Evolutionary conservation across 2,797 vertebrate genomes (phyloP).

Genomic region (Pyrocephalus nanus): DNA sequence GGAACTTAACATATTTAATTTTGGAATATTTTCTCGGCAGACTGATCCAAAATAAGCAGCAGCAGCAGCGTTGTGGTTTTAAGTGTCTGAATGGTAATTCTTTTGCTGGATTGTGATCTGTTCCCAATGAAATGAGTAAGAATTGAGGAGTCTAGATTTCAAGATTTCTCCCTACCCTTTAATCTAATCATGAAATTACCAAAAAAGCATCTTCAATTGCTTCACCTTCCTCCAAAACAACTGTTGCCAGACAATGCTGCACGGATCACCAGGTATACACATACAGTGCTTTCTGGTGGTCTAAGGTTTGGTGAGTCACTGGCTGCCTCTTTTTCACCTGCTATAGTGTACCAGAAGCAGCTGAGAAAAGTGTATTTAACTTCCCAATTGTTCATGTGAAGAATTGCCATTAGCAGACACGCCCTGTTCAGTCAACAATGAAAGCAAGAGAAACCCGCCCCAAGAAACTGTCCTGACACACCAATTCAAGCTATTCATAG

Average conservation of each 20-base stretch:
- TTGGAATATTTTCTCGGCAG: neutral
- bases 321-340: neutral
- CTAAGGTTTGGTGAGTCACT: neutral
- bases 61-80: neutral
- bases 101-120: neutral
- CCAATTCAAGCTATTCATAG: neutral
- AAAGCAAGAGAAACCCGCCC: neutral
- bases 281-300: neutral
- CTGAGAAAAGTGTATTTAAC: neutral
- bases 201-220: neutral
- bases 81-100: neutral
- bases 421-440: neutral
- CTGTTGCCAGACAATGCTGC: neutral
- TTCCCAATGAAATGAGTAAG: neutral
- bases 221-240: neutral
- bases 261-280: neutral
- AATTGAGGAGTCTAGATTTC: neutral
- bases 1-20: neutral
- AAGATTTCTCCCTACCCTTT: neutral
- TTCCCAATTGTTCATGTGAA: neutral
- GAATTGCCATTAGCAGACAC: neutral
- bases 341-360: neutral
- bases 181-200: neutral
- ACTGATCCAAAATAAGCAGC: neutral
- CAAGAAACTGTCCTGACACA: neutral